A percentile compares a stretch with the other conserved stretches of the same genome.
Evolutionary conservation across 92 coral and sea anemone genomes (phyloP).

Genomic region (Meandrina meandrites): DNA sequence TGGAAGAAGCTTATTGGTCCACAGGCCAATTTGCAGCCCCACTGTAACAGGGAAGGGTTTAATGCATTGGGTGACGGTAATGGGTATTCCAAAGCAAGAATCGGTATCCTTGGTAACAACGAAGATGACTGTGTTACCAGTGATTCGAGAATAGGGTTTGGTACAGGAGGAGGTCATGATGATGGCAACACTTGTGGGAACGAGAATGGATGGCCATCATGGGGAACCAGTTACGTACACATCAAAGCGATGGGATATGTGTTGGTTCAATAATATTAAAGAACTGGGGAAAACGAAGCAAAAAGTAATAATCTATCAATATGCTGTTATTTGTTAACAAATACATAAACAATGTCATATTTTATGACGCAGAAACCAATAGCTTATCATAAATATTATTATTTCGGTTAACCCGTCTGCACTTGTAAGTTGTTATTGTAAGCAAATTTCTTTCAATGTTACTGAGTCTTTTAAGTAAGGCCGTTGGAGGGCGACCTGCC

Average conservation of each 20-base stretch:
- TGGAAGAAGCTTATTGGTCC: conserved; percentile 10
- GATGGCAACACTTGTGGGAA: conserved; percentile 39
- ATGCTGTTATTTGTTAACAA: no score
- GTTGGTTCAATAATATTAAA: conserved; percentile 43
- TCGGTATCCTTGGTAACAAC: conserved; percentile 34
- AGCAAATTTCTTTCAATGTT: no score
- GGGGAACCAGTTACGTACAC: background rate
- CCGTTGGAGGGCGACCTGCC: no score
- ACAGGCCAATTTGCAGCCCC: conserved; percentile 2
- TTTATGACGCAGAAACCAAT: no score
- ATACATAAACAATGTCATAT: no score
- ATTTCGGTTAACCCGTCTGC: no score
- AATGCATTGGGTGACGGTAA: background rate
- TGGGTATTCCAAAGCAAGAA: conserved; percentile 10
- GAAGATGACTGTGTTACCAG: background rate
- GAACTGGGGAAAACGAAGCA: no score
- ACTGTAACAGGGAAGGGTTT: conserved; percentile 38
- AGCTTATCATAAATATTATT: no score
- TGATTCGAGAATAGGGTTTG: conserved; percentile 49
- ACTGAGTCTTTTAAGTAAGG: no score
- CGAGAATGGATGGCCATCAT: no score
- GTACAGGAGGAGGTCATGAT: conserved; percentile 27
- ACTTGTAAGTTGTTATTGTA: no score
- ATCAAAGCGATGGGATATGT: conserved; percentile 21
- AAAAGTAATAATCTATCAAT: no score